Evolutionary conservation across 2,797 vertebrate genomes (phyloP), one percentile per base, ranked within the genome.

Genomic region (Spea hammondii): DNA sequence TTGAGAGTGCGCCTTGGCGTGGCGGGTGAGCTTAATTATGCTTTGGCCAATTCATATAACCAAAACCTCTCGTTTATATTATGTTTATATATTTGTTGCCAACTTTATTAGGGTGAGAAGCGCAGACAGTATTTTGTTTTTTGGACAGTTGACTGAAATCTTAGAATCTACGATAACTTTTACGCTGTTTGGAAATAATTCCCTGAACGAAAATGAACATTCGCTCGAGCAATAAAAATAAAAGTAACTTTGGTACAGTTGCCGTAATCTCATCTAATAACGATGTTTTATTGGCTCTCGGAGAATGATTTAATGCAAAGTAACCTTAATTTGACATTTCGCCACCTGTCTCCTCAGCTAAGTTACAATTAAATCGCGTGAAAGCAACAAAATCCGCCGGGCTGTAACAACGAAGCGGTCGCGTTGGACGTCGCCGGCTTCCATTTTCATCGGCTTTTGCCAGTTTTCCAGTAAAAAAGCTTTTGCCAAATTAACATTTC

Each of bases 161-260:
- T 32, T 32, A 2, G 32, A 32, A 32, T 32, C 32, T 32, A 32
- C 32, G 32, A 32, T 32, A 32, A 32, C 32, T 32, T 32, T 32
- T 32, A 32, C 32, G 32, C 32, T 3, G 32, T 32, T 32, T 32
- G 17, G 44, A 53, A 8, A n/a, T 72, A 79, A 82, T 79, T 13
- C 0, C 74, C 80, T 79, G 82, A 13, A 60, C 48, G 78, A 55
- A 83, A 80, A 84, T 60, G 64, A 60, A 0, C 82, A 82, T 75
- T 4, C 68, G 44, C 83, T 85, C 83, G 72, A 85, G 78, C 48
- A 86, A 79, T 81, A 84, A 79, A 45, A 78, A 71, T 4, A 72
- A 82, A 53, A 78, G 82, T 84, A 66, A 74, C 6, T 73, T 12
- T 67, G n/a, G 60, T 62, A 85, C 73, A 83, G 80, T 85, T 79